A percentile compares a stretch with the other conserved stretches of the same genome.
phyloP scores from a whole-genome alignment of 2,888 invertebrate genomes.

The Ophion costatus region DNA sequence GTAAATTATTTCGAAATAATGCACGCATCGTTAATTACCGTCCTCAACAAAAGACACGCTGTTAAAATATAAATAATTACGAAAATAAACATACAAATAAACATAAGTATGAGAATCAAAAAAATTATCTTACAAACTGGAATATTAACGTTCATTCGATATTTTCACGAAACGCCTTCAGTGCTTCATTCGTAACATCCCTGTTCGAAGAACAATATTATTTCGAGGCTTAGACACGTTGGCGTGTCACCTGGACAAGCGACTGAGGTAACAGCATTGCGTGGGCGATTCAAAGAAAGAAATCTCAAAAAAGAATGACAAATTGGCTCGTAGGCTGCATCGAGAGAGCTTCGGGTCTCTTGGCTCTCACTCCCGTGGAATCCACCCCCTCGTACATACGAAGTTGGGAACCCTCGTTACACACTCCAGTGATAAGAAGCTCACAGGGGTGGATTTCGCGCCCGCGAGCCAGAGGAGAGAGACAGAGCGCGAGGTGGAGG shows the following conservation, averaged over 20 bases:
- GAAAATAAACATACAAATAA: too few species aligned
- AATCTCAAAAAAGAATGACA: constrained; percentile 12
- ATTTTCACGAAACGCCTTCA: neutral
- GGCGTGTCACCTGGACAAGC: constrained; percentile 21
- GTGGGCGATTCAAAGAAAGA: constrained; percentile 2
- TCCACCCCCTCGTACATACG: constrained; percentile 23
- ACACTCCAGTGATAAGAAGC: constrained; percentile 69
- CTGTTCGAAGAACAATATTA: neutral
- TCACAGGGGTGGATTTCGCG: constrained; percentile 35
- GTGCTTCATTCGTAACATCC: neutral
- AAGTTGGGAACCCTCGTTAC: constrained; percentile 58
- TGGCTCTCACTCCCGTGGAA: constrained; percentile 23
- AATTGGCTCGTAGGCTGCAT: neutral
- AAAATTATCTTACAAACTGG: too few species aligned
- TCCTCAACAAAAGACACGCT: too few species aligned
- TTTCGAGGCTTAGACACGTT: neutral
- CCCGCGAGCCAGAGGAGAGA: constrained; percentile 24
- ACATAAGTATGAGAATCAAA: too few species aligned
- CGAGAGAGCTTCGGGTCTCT: constrained; percentile 36
- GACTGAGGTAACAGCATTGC: neutral
- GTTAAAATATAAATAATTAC: too few species aligned
- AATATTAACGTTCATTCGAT: neutral
- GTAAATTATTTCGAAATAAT: too few species aligned
- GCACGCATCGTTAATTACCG: too few species aligned
- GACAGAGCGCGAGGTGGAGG: constrained; percentile 27